These are phyloP conservation scores for Caenorhabditis sp. DNA, from an alignment of 2,888 invertebrate genomes.

Conservation along the genomic window DNA sequence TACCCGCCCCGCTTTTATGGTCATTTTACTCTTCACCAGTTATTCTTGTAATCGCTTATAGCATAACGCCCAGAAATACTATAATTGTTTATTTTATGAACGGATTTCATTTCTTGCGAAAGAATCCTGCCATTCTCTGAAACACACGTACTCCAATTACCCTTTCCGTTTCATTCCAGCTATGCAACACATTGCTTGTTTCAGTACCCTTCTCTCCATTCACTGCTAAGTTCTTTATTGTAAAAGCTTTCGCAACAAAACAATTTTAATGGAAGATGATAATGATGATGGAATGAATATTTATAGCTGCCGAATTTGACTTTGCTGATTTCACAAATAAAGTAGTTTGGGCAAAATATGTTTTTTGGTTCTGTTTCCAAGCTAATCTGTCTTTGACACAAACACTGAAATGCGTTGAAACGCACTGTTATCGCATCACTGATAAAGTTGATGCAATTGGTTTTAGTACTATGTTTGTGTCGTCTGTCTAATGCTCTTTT, in stretches of 20 bases:
- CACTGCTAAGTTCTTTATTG: constrained; percentile 42
- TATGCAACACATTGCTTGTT: constrained; percentile 27
- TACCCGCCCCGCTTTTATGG: constrained; percentile 36
- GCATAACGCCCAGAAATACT: constrained; percentile 17
- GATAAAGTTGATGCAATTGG: constrained; percentile 5
- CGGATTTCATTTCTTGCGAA: constrained; percentile 47
- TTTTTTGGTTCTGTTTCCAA: neutral
- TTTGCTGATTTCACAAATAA: neutral
- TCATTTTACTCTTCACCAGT: neutral
- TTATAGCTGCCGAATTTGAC: constrained; percentile 49
- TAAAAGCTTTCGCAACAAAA: constrained; percentile 44
- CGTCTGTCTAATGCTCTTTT: constrained; percentile 15
- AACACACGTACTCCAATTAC: constrained; percentile 1
- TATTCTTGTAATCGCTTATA: constrained; percentile 27
- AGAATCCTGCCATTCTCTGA: constrained; percentile 42
- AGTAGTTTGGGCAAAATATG: constrained; percentile 14
- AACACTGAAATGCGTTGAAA: neutral
- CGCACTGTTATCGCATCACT: constrained; percentile 8
- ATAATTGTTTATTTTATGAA: constrained; percentile 46
- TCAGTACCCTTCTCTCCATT: constrained; percentile 24
- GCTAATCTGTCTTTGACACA: neutral
- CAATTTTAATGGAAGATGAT: constrained; percentile 13
- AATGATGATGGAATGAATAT: constrained; percentile 44
- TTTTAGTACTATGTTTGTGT: constrained; percentile 31
- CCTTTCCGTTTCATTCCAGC: constrained; percentile 36